A percentile compares a stretch with the other conserved stretches of the same genome.
Evolutionary conservation across 2,888 invertebrate species (phyloP).

Genomic region (Coleophora flavipennella): DNA sequence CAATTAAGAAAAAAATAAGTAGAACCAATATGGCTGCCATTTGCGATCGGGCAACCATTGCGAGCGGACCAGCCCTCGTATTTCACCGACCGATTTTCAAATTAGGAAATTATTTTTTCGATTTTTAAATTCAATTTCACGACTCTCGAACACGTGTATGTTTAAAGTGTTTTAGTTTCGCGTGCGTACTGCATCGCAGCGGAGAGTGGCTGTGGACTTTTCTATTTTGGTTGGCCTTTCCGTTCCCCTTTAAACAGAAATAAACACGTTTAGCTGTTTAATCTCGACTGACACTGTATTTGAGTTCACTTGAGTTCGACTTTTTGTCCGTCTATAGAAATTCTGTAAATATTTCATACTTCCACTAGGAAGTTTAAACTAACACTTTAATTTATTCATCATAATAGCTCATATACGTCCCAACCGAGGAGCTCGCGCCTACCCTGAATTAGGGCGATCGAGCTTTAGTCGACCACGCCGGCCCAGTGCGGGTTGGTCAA

Average conservation of each 20-base stretch:
- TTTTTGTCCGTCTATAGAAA: too few relatives aligned
- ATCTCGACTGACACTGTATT: too few relatives aligned
- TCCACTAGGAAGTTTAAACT: too few relatives aligned
- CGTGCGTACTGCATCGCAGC: constrained; percentile 45
- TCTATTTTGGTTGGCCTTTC: constrained; percentile 54
- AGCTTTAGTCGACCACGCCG: too few relatives aligned
- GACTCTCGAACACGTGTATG: constrained; percentile 16
- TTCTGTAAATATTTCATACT: too few relatives aligned
- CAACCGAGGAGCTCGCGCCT: too few relatives aligned
- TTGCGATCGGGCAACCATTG: constrained; percentile 34
- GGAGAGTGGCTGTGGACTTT: constrained; percentile 57
- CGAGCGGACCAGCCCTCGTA: constrained; percentile 24
- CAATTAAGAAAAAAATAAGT: constrained; percentile 21
- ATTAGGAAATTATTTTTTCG: constrained; percentile 3
- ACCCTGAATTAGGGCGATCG: too few relatives aligned
- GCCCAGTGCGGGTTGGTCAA: too few relatives aligned
- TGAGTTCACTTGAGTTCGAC: background rate
- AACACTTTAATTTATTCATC: too few relatives aligned
- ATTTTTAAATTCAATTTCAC: constrained; percentile 18
- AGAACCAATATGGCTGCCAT: constrained; percentile 58
- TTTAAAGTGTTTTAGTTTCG: constrained; percentile 17
- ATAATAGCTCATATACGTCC: too few relatives aligned
- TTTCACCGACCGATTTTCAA: background rate
- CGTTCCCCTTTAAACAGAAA: constrained; percentile 52
- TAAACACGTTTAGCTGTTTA: constrained; percentile 48